Evolutionary conservation across 2,797 vertebrate species (phyloP).

Genomic region (Pseudocheirus occidentalis): DNA sequence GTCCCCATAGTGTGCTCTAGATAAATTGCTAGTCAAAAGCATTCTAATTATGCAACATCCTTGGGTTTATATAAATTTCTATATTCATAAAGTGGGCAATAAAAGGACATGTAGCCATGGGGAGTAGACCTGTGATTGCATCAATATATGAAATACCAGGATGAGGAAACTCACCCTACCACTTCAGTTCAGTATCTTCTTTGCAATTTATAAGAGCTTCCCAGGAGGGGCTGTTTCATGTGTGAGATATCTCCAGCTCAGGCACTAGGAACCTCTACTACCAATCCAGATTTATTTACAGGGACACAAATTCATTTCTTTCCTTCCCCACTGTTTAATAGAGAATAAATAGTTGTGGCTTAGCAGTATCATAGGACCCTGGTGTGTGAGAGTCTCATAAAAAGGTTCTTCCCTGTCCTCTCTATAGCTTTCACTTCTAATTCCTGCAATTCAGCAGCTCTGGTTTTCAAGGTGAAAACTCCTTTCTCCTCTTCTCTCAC

Average conservation of each 20-base stretch:
- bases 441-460: neutral
- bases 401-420: neutral
- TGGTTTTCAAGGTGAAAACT: neutral
- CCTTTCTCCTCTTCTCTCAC: neutral
- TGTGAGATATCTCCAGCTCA: neutral
- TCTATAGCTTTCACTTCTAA: neutral
- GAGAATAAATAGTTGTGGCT: neutral
- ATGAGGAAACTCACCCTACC: neutral
- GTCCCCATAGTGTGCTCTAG: neutral
- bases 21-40: neutral
- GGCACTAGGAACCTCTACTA: neutral
- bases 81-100: neutral
- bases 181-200: neutral
- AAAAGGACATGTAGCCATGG: neutral
- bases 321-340: neutral
- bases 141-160: neutral
- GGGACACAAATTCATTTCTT: neutral
- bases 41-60: neutral
- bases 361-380: neutral
- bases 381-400: neutral
- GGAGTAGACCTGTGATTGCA: neutral
- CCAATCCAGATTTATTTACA: neutral
- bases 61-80: neutral
- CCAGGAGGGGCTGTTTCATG: neutral
- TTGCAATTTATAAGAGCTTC: neutral